Evolutionary conservation across 2,797 vertebrate genomes (phyloP).

Genomic region (Myiotriccus ornatus): DNA sequence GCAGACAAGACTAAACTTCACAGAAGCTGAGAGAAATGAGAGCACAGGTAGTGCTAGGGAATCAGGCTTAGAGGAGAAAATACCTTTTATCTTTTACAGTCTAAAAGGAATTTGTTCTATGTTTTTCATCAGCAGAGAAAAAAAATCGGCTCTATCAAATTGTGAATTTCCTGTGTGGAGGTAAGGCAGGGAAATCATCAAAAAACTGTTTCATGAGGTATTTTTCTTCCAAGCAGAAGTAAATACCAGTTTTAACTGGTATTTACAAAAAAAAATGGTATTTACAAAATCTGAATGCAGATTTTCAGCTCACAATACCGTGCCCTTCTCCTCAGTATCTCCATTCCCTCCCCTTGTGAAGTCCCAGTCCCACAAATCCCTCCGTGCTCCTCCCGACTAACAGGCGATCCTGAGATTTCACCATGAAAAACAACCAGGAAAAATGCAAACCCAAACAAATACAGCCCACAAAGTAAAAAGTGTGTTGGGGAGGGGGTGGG

Average conservation of each 20-base stretch:
- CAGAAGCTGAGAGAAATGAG: background rate
- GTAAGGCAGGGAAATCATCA: background rate
- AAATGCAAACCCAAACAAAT: constrained; percentile 20
- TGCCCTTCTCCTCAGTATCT: background rate
- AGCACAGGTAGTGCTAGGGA: background rate
- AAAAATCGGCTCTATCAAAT: background rate
- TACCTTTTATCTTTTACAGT: background rate
- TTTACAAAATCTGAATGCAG: background rate
- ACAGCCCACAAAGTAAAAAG: background rate
- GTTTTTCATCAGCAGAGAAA: background rate
- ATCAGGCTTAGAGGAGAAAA: background rate
- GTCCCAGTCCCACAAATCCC: background rate
- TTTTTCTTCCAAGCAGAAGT: background rate
- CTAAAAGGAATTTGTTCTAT: background rate
- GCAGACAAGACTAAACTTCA: background rate
- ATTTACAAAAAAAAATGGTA: background rate
- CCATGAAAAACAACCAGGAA: background rate
- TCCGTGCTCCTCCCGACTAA: background rate
- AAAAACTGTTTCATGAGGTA: background rate
- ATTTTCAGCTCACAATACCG: constrained; percentile 2
- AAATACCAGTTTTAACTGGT: background rate
- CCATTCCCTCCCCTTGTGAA: background rate
- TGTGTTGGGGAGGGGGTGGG: background rate
- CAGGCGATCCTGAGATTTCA: background rate
- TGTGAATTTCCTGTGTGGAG: background rate